Conservation (phyloP, 2,797 vertebrate species). For the Arrhamphus sclerolepis region DNA sequence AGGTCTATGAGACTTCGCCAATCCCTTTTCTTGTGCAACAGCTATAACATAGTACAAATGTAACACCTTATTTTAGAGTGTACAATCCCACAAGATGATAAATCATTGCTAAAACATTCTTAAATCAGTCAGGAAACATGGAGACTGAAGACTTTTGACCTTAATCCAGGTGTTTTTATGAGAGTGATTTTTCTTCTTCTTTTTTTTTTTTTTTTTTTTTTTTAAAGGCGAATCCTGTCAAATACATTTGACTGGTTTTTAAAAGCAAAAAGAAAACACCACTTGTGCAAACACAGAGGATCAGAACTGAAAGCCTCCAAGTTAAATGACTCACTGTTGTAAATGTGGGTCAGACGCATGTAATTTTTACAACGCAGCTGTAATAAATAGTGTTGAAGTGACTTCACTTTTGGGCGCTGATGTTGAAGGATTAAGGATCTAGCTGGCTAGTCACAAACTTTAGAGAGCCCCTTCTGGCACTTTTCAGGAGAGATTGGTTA, state of each 20-base stretch:
- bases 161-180: too few species aligned
- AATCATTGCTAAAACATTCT: too few species aligned
- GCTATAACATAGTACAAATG: too few species aligned
- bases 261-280: neutral
- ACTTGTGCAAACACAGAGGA: neutral
- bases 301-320: neutral
- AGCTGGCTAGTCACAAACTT: constrained; percentile 23
- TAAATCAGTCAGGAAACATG: too few species aligned
- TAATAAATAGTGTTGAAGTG: constrained; percentile 17
- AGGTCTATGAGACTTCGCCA: too few species aligned
- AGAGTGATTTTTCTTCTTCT: too few species aligned
- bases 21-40: too few species aligned
- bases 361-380: constrained; percentile 19
- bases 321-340: constrained; percentile 15
- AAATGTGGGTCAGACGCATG: constrained; percentile 24
- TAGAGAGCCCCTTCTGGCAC: constrained; percentile 12
- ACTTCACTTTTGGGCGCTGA: constrained; percentile 13
- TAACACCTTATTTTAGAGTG: too few species aligned
- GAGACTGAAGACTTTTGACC: too few species aligned
- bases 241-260: neutral
- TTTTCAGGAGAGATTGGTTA: neutral
- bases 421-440: constrained; percentile 15
- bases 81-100: too few species aligned
- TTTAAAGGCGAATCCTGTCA: constrained; percentile 1
- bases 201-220: too few species aligned